These are phyloP conservation scores for Plotosus lineatus DNA, from an alignment of 2,113 vertebrate genomes.

Conservation along the genomic window DNA sequence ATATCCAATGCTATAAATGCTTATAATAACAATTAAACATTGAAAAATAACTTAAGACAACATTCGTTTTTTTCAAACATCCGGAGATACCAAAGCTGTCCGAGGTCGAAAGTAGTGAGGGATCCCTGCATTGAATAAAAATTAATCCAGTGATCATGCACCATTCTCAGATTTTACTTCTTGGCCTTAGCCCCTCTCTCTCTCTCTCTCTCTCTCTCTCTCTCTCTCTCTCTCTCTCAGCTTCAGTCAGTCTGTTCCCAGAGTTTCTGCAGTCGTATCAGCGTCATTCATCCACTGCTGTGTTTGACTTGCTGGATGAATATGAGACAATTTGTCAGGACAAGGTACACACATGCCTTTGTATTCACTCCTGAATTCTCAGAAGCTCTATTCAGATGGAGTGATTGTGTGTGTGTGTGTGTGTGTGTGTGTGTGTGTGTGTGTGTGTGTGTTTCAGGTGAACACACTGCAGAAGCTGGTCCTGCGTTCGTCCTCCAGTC, in stretches of 20 bases:
- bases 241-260: conserved; percentile 86
- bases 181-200: neutral
- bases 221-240: conserved; percentile 62
- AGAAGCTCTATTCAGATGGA: neutral
- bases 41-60: too few relatives aligned
- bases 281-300: conserved; percentile 85
- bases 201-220: neutral
- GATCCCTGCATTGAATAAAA: too few relatives aligned
- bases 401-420: too few relatives aligned
- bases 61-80: too few relatives aligned
- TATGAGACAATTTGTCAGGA: conserved; percentile 86
- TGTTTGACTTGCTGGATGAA: conserved; percentile 91
- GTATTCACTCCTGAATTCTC: neutral
- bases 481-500: conserved; percentile 83
- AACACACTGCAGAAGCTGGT: conserved; percentile 86
- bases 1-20: too few relatives aligned
- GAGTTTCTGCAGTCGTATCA: conserved; percentile 87
- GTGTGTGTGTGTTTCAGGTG: conserved; percentile 70
- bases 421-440: neutral
- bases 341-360: conserved; percentile 71
- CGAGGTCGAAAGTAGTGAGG: too few relatives aligned
- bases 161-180: neutral
- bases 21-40: too few relatives aligned
- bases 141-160: neutral
- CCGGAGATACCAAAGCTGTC: too few relatives aligned